phyloP scores from a whole-genome alignment of 2,113 vertebrate genomes.

The Barbus barbus region DNA sequence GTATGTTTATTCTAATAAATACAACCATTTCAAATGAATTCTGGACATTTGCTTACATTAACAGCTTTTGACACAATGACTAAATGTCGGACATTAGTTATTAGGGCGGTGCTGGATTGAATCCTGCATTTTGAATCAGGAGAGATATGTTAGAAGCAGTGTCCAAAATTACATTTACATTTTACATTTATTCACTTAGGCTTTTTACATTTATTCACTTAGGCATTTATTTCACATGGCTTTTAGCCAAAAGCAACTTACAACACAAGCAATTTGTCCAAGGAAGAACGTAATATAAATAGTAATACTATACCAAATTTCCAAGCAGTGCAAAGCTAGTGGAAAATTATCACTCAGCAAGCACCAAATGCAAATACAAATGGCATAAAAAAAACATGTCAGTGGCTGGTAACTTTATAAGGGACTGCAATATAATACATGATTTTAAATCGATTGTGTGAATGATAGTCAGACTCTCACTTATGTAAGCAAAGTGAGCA shows the following conservation, averaged over 20 bases:
- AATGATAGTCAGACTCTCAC: background rate
- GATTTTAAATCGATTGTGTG: background rate
- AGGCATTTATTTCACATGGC: too few relatives aligned
- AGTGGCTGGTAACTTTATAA: background rate
- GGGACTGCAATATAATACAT: background rate
- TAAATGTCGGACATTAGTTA: slow-evolving; percentile 16
- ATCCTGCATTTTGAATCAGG: background rate
- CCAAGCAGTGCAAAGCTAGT: background rate
- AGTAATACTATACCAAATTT: background rate
- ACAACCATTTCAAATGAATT: background rate
- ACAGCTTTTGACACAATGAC: background rate
- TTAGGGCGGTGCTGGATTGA: background rate
- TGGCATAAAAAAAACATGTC: background rate
- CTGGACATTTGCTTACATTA: background rate
- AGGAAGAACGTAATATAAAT: background rate
- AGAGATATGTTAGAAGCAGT: background rate
- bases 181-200: background rate
- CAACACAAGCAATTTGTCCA: background rate
- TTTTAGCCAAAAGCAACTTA: background rate
- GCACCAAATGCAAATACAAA: background rate
- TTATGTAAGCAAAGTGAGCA: background rate
- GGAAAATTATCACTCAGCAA: background rate
- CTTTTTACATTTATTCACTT: background rate
- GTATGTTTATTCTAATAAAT: background rate
- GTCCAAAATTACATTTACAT: background rate